A percentile compares a stretch with the other conserved stretches of the same genome.
Evolutionary conservation across 2,797 vertebrate genomes (phyloP).

Genomic region (Mionectes olivaceus): DNA sequence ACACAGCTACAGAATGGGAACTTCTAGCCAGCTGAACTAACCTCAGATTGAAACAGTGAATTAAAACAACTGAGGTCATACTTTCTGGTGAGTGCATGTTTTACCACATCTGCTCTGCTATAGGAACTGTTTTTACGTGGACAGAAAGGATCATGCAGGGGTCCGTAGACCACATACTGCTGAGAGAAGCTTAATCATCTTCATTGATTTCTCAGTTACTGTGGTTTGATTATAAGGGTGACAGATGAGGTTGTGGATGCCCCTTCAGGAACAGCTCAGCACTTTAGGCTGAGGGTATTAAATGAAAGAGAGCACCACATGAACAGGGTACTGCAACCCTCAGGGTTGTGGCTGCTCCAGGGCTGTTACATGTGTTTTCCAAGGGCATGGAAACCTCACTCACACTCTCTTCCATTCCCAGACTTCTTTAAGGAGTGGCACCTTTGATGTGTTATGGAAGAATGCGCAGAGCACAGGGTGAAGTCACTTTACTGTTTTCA

Average conservation of each 20-base stretch:
- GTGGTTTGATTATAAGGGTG: background rate
- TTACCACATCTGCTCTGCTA: background rate
- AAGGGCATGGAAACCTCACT: background rate
- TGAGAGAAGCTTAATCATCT: background rate
- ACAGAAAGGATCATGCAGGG: background rate
- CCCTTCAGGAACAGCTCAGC: background rate
- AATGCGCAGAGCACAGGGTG: background rate
- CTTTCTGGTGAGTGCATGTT: background rate
- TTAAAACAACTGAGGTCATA: background rate
- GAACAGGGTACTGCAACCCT: rapidly evolving
- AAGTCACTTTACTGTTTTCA: background rate
- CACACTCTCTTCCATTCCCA: background rate
- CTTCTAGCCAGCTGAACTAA: background rate
- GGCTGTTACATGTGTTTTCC: background rate
- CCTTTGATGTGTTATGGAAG: background rate
- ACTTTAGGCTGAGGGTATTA: background rate
- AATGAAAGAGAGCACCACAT: background rate
- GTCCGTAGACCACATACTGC: background rate
- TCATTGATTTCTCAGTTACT: background rate
- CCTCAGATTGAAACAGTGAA: background rate
- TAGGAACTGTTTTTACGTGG: background rate
- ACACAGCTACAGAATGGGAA: background rate
- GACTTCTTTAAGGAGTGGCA: background rate
- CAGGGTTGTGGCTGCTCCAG: background rate
- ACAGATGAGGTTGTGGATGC: background rate